Evolutionary conservation across 2,888 invertebrate species (phyloP), one percentile per base, ranked within the genome.

Genomic region (Drosophila kuntzei): DNA sequence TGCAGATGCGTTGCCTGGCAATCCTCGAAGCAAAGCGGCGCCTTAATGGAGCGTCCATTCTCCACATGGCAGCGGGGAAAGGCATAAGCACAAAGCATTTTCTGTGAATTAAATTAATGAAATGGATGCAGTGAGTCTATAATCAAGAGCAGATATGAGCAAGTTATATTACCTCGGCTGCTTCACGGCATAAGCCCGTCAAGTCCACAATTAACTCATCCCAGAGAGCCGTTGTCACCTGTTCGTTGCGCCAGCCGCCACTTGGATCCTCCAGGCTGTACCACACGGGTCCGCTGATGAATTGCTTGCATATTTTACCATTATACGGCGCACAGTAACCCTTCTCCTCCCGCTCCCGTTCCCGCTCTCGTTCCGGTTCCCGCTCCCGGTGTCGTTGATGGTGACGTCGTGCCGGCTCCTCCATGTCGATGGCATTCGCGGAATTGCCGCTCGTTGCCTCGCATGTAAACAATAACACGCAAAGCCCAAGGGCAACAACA

Each of bases 1-100:
- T 97, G 95, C 91, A 96, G 95, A 91, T 96, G 96, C 25, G 98
- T 96, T 57, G 98, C 98, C 90, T 96, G 95, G 91, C 98, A 99
- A 91, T 98, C 98, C 93, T 98, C 98, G 90, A 97, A 96, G 92
- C 98, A 98, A 5, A 98, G 93, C 4, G 97, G 97, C 65, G 97
- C 93, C 54, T 95, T 95, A 71, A 94, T 93, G 3, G 96, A 95
- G 64, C 94, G 94, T 51, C 95, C 95, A 60, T 92, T 92, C 89
- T 94, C 94, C 83, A 95, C 93, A 68, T 95, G 94, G 90, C 98
- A 98, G 89, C 95, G 95, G 2, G 98, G 98, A 93, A 98, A 98
- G 51, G 98, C 97, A 93, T 97, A 98, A 63, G 96, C 95, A 92
- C 98, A 98, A 14, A 98, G 93, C 90, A 98, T 94, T 94, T 95